These are phyloP conservation scores for Trilocha varians DNA, from an alignment of 2,888 invertebrate genomes.

Conservation along the genomic window DNA sequence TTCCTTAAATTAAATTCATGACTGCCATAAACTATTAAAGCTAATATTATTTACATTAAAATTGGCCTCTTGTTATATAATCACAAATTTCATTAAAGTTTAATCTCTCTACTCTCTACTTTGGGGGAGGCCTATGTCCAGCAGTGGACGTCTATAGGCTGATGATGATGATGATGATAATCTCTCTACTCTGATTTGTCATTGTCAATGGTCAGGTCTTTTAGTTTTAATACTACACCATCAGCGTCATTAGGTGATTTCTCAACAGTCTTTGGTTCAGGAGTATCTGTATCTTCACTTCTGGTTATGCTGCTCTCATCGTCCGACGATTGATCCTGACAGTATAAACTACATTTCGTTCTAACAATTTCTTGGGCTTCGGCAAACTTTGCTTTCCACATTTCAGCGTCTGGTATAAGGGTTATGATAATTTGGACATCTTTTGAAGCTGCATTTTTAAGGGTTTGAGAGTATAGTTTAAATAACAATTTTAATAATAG, in stretches of 20 bases:
- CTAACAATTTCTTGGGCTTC: slow-evolving; percentile 79
- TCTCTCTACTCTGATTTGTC: slow-evolving; percentile 52
- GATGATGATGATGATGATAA: too few relatives aligned
- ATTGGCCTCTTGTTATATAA: slow-evolving; percentile 25
- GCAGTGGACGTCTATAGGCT: too few relatives aligned
- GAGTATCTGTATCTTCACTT: slow-evolving; percentile 60
- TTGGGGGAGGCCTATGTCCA: too few relatives aligned
- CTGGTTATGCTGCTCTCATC: slow-evolving; percentile 62
- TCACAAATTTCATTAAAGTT: slow-evolving; percentile 10
- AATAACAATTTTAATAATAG: too few relatives aligned
- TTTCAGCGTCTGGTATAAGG: slow-evolving; percentile 77
- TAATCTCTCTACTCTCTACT: too few relatives aligned
- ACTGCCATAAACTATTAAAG: too few relatives aligned
- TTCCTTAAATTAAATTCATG: too few relatives aligned
- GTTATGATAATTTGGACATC: too few relatives aligned
- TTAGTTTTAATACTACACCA: slow-evolving; percentile 71
- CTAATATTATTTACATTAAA: too few relatives aligned
- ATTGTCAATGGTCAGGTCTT: slow-evolving; percentile 72
- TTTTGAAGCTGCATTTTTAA: too few relatives aligned
- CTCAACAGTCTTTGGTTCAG: slow-evolving; percentile 48
- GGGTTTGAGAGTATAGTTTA: too few relatives aligned
- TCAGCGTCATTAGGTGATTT: slow-evolving; percentile 42
- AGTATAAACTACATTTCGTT: slow-evolving; percentile 77
- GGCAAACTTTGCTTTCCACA: slow-evolving; percentile 81
- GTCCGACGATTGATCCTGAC: slow-evolving; percentile 63